phyloP scores from a whole-genome alignment of 2,888 invertebrate genomes.

The Hydraecia micacea region DNA sequence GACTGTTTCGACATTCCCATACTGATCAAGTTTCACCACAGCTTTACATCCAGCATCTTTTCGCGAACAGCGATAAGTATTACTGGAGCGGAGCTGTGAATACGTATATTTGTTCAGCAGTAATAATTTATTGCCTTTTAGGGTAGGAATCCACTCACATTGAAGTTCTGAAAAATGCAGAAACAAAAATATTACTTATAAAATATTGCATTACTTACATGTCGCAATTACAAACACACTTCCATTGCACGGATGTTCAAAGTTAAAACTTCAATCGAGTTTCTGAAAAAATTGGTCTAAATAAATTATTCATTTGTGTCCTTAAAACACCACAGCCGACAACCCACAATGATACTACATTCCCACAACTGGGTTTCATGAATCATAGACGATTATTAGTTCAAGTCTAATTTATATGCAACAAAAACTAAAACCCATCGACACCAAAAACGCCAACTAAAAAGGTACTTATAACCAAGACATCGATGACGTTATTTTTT shows the following conservation, averaged over 20 bases:
- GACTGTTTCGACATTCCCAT: slow-evolving; percentile 8
- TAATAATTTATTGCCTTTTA: slow-evolving; percentile 4
- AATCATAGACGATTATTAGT: not conserved
- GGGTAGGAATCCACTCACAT: slow-evolving; percentile 24
- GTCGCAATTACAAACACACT: not conserved
- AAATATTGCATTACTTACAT: not conserved
- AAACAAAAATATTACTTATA: not conserved
- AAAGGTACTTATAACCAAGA: no score
- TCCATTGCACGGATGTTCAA: not conserved
- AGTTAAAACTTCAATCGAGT: not conserved
- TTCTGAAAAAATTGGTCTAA: not conserved
- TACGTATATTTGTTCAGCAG: slow-evolving; percentile 23
- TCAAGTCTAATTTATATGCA: not conserved
- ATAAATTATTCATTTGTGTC: not conserved
- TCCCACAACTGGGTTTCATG: not conserved
- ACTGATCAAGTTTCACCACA: not conserved
- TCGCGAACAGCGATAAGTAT: slow-evolving; percentile 11
- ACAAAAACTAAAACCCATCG: no score
- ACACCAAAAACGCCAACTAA: no score
- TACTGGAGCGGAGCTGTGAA: slow-evolving; percentile 16
- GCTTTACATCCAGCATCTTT: slow-evolving; percentile 26
- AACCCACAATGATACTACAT: not conserved
- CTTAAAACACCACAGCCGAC: not conserved
- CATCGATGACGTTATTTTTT: no score
- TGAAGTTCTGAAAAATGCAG: not conserved